phyloP scores from a whole-genome alignment of 2,113 vertebrate genomes.

The Podilymbus podiceps region DNA sequence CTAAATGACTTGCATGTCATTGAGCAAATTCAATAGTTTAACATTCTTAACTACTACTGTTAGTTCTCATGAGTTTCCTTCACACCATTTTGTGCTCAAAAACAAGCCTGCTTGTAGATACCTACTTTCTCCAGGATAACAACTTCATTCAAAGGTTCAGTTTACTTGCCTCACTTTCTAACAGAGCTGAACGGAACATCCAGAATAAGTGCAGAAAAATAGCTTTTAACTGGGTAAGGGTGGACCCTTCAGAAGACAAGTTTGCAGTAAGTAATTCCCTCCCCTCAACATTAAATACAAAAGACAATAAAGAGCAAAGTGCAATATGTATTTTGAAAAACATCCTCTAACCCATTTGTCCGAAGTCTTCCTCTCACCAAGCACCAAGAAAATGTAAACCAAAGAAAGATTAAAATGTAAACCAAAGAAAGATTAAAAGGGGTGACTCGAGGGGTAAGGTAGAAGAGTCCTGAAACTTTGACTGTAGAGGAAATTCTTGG shows the following conservation, averaged over 20 bases:
- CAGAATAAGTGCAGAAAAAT: background rate
- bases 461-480: background rate
- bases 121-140: background rate
- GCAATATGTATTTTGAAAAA: background rate
- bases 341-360: background rate
- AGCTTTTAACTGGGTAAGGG: background rate
- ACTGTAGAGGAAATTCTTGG: background rate
- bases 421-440: background rate
- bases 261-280: background rate
- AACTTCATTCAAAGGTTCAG: background rate
- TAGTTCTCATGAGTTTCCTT: background rate
- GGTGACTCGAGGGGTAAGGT: background rate
- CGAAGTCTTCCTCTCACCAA: background rate
- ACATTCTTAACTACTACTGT: background rate
- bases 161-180: background rate
- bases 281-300: background rate
- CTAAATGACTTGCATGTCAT: background rate
- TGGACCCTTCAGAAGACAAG: background rate
- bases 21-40: background rate
- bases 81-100: background rate
- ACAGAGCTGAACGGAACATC: background rate
- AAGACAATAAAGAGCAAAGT: background rate
- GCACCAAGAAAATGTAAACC: background rate
- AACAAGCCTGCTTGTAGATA: background rate
- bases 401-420: background rate